Evolutionary conservation across 1,140 invertebrate genomes (phyloP).

Genomic region (Temnothorax longispinosus): DNA sequence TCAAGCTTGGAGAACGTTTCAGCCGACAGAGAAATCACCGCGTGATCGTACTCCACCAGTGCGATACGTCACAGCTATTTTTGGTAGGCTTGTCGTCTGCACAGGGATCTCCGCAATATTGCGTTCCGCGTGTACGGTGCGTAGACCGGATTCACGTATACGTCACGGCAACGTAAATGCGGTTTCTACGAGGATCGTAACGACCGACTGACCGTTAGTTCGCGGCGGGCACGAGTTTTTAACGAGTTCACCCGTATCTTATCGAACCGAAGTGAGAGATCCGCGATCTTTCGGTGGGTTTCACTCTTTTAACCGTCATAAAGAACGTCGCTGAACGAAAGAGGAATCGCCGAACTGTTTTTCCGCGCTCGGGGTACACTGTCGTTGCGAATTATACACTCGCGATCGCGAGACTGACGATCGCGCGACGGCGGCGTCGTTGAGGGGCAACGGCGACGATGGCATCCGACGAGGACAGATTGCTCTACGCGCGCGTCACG

Average conservation of each 20-base stretch:
- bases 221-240: neutral
- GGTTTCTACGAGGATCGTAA: neutral
- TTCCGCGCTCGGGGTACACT: neutral
- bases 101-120: neutral
- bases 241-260: slow-evolving; percentile 18
- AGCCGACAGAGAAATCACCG: slow-evolving; percentile 10
- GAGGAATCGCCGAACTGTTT: neutral
- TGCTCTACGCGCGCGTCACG: slow-evolving; percentile 60
- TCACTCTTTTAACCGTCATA: neutral
- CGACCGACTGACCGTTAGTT: slow-evolving; percentile 1
- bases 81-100: neutral
- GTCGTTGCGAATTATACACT: slow-evolving; percentile 43
- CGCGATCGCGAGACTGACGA: slow-evolving; percentile 43
- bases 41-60: neutral
- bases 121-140: neutral
- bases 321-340: neutral
- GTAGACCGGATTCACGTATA: neutral
- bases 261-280: neutral
- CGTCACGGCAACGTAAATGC: neutral
- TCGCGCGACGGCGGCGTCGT: slow-evolving; percentile 32
- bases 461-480: slow-evolving; percentile 64
- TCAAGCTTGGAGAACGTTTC: neutral
- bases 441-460: slow-evolving; percentile 48
- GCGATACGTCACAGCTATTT: slow-evolving; percentile 67
- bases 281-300: neutral